Conservation (phyloP, 2,888 invertebrate species). For the Melipona bicolor region DNA sequence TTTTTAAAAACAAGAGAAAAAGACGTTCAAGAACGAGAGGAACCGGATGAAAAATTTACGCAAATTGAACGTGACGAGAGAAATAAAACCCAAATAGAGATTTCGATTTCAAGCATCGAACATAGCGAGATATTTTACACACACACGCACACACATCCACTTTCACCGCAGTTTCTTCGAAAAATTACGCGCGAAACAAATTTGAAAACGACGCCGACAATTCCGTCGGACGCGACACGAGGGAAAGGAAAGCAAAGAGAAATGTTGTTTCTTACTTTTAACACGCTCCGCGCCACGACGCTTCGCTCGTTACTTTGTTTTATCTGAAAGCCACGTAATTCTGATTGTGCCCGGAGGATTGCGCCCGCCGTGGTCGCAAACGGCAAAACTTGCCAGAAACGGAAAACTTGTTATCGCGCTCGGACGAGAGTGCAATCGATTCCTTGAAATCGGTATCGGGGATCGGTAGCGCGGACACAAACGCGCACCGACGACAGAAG, state of each 20-base stretch:
- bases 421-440: background rate
- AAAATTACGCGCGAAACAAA: too few relatives aligned
- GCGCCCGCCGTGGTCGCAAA: background rate
- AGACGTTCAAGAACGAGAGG: background rate
- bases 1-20: background rate
- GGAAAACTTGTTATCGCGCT: background rate
- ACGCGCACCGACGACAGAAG: background rate
- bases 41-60: background rate
- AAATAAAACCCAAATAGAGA: background rate
- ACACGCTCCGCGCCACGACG: too few relatives aligned
- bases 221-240: too few relatives aligned
- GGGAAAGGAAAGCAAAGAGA: too few relatives aligned
- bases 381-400: background rate
- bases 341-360: background rate
- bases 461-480: background rate
- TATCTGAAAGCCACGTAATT: background rate
- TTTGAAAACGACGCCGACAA: too few relatives aligned
- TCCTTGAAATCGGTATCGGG: background rate
- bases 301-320: background rate
- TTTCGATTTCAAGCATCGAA: too few relatives aligned
- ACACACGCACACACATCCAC: too few relatives aligned
- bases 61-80: background rate
- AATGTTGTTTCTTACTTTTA: too few relatives aligned
- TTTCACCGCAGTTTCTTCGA: too few relatives aligned
- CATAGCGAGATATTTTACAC: too few relatives aligned